Evolutionary conservation across 1,140 invertebrate species (phyloP).

Genomic region (Leptoteleia sp.): DNA sequence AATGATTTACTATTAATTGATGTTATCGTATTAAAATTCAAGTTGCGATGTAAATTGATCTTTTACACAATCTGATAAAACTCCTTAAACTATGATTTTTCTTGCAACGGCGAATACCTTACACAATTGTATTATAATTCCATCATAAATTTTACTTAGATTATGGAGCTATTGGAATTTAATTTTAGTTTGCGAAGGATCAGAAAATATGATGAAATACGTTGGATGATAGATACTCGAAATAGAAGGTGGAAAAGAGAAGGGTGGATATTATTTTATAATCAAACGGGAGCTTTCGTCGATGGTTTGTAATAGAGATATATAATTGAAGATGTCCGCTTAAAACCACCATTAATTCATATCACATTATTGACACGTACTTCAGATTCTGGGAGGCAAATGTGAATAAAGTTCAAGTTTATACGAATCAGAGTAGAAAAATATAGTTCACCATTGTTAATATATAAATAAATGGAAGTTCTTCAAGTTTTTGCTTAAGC

Average conservation of each 20-base stretch:
- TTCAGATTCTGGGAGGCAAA: too few relatives aligned
- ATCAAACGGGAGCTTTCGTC: conserved; percentile 22
- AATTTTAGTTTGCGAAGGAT: conserved; percentile 26
- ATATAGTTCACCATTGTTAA: too few relatives aligned
- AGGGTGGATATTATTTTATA: conserved; percentile 30
- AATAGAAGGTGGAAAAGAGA: conserved; percentile 3
- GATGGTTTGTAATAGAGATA: too few relatives aligned
- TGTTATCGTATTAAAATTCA: too few relatives aligned
- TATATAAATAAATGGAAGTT: too few relatives aligned
- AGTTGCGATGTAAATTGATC: too few relatives aligned
- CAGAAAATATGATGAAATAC: conserved; percentile 14
- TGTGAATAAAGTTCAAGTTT: too few relatives aligned
- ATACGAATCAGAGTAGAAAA: neutral
- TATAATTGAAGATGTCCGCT: too few relatives aligned
- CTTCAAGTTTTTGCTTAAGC: too few relatives aligned
- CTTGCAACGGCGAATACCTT: conserved; percentile 20
- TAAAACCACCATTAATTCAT: too few relatives aligned
- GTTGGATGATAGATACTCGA: conserved; percentile 4
- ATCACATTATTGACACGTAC: too few relatives aligned
- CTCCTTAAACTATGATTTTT: conserved; percentile 22
- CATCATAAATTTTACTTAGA: conserved; percentile 30
- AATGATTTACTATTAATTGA: too few relatives aligned
- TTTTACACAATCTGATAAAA: neutral
- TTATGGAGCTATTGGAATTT: conserved; percentile 23
- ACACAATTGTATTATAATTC: conserved; percentile 27